Conservation (phyloP, 2,113 vertebrate genomes). For the Phodopus roborovskii region DNA sequence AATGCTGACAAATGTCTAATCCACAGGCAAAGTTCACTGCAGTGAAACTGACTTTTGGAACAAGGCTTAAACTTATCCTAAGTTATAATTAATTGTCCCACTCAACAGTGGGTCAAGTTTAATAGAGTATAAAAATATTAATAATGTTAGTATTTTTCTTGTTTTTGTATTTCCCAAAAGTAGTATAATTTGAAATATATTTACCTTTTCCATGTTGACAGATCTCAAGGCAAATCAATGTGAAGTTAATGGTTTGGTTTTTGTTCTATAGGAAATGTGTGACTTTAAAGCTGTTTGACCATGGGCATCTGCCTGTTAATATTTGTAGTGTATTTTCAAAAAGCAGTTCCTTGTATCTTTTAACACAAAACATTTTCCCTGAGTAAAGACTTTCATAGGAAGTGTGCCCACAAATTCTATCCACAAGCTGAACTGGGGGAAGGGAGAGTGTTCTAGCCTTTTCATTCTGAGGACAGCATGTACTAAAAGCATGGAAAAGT, state of each 20-base stretch:
- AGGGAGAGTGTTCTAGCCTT: not conserved
- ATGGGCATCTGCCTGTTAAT: conserved; percentile 21
- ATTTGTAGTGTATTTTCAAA: conserved; percentile 40
- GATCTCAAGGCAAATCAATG: not conserved
- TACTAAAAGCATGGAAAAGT: conserved; percentile 32
- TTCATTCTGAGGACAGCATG: conserved; percentile 10
- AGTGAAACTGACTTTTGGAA: conserved; percentile 82
- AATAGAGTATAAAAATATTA: rapidly evolving
- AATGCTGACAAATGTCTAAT: conserved; percentile 88
- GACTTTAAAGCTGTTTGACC: conserved; percentile 21
- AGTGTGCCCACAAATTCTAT: not conserved
- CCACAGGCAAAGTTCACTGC: conserved; percentile 84
- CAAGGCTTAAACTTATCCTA: conserved; percentile 64
- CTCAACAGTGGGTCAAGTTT: not conserved
- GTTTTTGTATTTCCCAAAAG: conserved; percentile 46
- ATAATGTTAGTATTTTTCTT: conserved; percentile 36
- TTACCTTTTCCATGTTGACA: rapidly evolving
- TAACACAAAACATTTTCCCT: conserved; percentile 32
- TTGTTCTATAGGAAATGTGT: not conserved
- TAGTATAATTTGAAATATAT: conserved; percentile 58
- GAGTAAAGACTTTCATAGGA: not conserved
- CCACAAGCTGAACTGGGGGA: not conserved
- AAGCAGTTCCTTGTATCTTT: not conserved
- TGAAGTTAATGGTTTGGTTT: not conserved
- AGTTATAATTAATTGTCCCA: conserved; percentile 23